Percentiles rank a stretch among this genome's conserved stretches.
Conservation (phyloP, 2,113 vertebrate genomes). For the Amphiprion percula region DNA sequence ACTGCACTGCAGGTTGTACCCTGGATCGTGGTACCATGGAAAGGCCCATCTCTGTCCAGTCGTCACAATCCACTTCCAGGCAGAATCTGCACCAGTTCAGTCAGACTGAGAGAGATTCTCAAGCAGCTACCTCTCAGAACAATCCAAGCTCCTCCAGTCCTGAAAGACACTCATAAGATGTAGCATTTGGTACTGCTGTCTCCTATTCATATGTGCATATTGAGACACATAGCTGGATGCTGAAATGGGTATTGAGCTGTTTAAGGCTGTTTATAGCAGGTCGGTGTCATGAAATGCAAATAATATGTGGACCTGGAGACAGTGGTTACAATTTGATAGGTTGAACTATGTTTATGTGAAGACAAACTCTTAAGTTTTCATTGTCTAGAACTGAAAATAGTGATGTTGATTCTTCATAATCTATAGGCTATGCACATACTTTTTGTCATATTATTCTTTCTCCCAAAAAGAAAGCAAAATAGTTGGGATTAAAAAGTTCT, state of each 20-base stretch:
- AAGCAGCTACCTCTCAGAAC: constrained; percentile 42
- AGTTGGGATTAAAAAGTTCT: too few relatives aligned
- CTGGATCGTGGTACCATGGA: constrained; percentile 72
- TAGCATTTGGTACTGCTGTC: constrained; percentile 3
- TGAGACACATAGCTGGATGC: constrained; percentile 82
- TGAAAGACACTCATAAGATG: constrained; percentile 68
- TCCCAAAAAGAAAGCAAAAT: too few relatives aligned
- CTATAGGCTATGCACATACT: too few relatives aligned
- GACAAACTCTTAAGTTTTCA: too few relatives aligned
- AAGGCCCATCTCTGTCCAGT: not conserved
- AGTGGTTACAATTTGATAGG: not conserved
- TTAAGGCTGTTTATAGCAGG: not conserved
- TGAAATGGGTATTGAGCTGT: constrained; percentile 66
- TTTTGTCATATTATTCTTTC: too few relatives aligned
- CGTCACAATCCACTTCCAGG: constrained; percentile 32
- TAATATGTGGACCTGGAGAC: not conserved
- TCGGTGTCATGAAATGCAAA: not conserved
- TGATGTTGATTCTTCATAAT: too few relatives aligned
- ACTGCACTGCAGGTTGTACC: constrained; percentile 72
- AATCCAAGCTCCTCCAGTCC: not conserved
- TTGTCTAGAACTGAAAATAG: too few relatives aligned
- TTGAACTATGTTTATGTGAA: not conserved
- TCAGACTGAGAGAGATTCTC: constrained; percentile 27
- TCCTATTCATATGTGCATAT: constrained; percentile 63
- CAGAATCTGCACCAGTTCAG: constrained; percentile 14